Conservation (phyloP, 1,140 invertebrate genomes). For the Ladona fulva region DNA sequence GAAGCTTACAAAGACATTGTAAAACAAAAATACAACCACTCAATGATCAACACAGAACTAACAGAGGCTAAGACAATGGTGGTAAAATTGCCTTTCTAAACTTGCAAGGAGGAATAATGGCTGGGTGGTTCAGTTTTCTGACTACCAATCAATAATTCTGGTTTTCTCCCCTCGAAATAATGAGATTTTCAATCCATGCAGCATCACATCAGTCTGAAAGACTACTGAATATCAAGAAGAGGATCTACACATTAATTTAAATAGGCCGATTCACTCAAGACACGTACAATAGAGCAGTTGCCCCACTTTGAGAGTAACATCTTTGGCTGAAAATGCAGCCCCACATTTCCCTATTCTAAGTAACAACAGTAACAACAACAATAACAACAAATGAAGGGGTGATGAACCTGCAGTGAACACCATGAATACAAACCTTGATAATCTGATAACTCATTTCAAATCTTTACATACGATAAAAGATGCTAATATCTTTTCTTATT, state of each 20-base stretch:
- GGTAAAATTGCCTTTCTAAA: background rate
- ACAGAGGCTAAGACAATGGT: background rate
- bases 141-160: background rate
- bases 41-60: no score
- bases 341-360: conserved; percentile 1
- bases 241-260: conserved; percentile 2
- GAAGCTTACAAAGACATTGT: no score
- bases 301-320: conserved; percentile 8
- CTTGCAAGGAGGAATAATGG: background rate
- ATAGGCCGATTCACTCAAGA: conserved; percentile 8
- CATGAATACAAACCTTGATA: background rate
- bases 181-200: background rate
- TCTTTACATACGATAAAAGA: background rate
- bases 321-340: conserved; percentile 2
- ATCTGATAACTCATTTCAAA: conserved; percentile 7
- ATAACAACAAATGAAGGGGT: conserved; percentile 9
- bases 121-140: no score
- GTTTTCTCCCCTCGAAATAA: background rate
- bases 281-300: conserved; percentile 6
- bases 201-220: conserved; percentile 8
- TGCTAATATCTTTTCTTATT: background rate
- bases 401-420: background rate
- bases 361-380: conserved; percentile 7
- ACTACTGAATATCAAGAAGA: background rate
- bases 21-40: no score